Evolutionary conservation across 2,888 invertebrate genomes (phyloP).

Genomic region (Nomada lathburiana): DNA sequence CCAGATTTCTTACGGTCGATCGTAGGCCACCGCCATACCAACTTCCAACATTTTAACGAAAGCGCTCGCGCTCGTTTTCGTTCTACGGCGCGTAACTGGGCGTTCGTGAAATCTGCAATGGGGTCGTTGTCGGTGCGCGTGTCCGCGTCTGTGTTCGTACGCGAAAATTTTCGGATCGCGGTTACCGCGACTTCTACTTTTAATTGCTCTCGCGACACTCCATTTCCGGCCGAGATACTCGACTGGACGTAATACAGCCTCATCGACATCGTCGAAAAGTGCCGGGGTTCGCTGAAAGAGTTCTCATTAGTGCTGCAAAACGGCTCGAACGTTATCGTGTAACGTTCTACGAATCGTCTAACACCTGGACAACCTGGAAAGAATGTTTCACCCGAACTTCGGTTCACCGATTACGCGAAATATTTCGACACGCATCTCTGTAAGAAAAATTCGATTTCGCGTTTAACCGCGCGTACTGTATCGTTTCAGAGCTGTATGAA

Average conservation of each 20-base stretch:
- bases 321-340: conserved; percentile 29
- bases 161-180: conserved; percentile 27
- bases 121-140: conserved; percentile 53
- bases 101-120: conserved; percentile 40
- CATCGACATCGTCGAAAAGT: conserved; percentile 46
- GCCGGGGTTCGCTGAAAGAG: conserved; percentile 52
- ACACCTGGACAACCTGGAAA: conserved; percentile 48
- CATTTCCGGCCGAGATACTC: conserved; percentile 23
- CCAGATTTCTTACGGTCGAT: conserved; percentile 73
- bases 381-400: conserved; percentile 37
- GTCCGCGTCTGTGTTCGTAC: conserved; percentile 48
- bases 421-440: neutral
- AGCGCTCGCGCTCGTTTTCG: conserved; percentile 56
- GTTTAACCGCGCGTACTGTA: neutral
- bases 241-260: conserved; percentile 17
- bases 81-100: conserved; percentile 30
- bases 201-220: conserved; percentile 39
- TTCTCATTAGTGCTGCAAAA: conserved; percentile 34
- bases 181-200: neutral
- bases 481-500: neutral
- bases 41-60: conserved; percentile 68
- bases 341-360: conserved; percentile 24
- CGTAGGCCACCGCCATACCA: conserved; percentile 78
- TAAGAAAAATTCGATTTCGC: neutral
- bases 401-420: neutral